phyloP scores from a whole-genome alignment of 2,797 vertebrate species.

The Darevskia mixta region DNA sequence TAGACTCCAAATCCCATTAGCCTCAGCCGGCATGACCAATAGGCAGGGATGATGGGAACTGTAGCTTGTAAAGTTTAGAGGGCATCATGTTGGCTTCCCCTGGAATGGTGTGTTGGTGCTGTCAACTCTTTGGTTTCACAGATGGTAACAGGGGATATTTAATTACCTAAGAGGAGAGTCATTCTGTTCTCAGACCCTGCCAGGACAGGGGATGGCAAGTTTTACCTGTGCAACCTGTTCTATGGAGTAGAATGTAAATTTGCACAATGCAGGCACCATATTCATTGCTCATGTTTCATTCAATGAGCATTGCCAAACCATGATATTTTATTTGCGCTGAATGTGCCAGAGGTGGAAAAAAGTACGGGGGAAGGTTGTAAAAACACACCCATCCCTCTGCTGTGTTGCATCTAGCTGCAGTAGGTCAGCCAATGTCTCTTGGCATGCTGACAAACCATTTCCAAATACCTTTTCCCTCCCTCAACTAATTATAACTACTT shows the following conservation, averaged over 20 bases:
- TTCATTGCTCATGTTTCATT: constrained; percentile 39
- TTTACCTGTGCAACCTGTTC: not conserved
- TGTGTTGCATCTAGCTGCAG: constrained; percentile 7
- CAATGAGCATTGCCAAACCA: constrained; percentile 22
- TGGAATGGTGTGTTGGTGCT: not conserved
- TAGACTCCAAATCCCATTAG: too few relatives aligned
- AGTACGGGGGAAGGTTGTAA: constrained; percentile 23
- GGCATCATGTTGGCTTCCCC: too few relatives aligned
- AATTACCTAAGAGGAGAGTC: not conserved
- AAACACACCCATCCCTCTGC: constrained; percentile 30
- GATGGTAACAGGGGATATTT: not conserved
- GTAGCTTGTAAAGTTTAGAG: too few relatives aligned
- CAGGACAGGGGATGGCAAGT: too few relatives aligned
- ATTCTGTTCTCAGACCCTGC: not conserved
- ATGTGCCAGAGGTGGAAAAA: constrained; percentile 27
- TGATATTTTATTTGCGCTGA: constrained; percentile 41
- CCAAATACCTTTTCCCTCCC: constrained; percentile 33
- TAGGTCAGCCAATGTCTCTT: constrained; percentile 13
- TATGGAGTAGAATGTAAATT: constrained; percentile 3
- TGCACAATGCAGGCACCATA: not conserved
- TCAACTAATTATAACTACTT: constrained; percentile 47
- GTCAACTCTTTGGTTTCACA: not conserved
- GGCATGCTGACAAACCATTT: constrained; percentile 41
- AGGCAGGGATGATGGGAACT: too few relatives aligned
- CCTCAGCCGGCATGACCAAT: too few relatives aligned